Base-by-base conservation (phyloP, 2,113 vertebrate species). In the Microcebus ravelobensis region DNA sequence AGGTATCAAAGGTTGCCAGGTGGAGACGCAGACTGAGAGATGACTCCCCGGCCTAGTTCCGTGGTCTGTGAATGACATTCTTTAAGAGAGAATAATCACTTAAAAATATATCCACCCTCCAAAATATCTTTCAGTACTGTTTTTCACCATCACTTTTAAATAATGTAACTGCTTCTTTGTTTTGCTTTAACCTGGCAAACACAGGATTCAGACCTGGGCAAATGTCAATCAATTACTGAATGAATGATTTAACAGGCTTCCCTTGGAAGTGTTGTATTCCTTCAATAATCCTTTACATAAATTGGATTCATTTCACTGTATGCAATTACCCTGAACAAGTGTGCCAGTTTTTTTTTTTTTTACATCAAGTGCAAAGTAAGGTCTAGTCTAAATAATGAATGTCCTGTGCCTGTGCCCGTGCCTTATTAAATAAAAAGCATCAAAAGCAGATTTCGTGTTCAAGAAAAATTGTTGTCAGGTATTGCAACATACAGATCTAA, bases 351-450 rank as follows among this genome's bases (percentile, higher is more conserved):
- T 90, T 94, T 68, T 39, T 39, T 10, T 80, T 94, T 68, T 97
- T 86, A 80, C 91, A 82, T 94, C 86, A 80, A 96, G 59, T 87
- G 91, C 93, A 98, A 96, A 97, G 91, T 93, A 96, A 93, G 59
- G 71, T 94, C 86, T 89, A 93, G 15, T 92, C 88, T 98, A 91
- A 97, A 98, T 98, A 97, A 97, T 83, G 45, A 93, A 95, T 95
- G 73, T 80, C 74, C 92, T 92, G 15, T 86, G 86, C 73, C 85
- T 96, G 85, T 85, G 77, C 73, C 85, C 96, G 85, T 85, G 74
- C 57, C 87, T 97, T 84, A 96, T 93, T 96, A 97, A 97, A 90
- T 96, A 83, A 97, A 97, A 97, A 89, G 74, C 97, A n/a, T 61
- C 86, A 87, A 87, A 80, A 87, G 87, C 90, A 48, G 6, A 10